Evolutionary conservation across 2,797 vertebrate genomes (phyloP), one percentile per base, ranked within the genome.

Genomic region (Halcyon leucocephala): DNA sequence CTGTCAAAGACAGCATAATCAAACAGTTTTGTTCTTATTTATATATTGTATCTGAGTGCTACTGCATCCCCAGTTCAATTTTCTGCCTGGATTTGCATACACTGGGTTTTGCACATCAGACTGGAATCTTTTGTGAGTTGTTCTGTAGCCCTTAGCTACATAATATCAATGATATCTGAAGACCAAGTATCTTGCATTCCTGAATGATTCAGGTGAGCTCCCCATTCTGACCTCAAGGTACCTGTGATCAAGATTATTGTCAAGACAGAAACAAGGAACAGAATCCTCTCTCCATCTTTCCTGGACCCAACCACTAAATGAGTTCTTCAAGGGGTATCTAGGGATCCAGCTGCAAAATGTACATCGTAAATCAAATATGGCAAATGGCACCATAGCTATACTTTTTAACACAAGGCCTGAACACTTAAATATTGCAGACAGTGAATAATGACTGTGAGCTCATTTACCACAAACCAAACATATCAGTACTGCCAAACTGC

Each of bases 401-500:
- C 20, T 28, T 90, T 90, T 80, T 61, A 96, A 73, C 42, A 77
- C 2, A 42, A 12, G n/a, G 54, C 33, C 25, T 64, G 48, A 83
- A 62, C 17, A 52, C 60, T 86, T 67, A 93, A 78, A 31, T 55
- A 79, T 31, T 54, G 20, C 7, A 82, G 74, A 82, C 46, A 73
- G 33, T 87, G 74, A 94, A 62, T 58, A 85, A 91, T 76, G 77
- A 76, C 77, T 78, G 39, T 81, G 69, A 95, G 82, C 28, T 86
- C 90, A 69, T 90, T 90, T 65, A 65, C 65, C 61, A 90, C 19
- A 80, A 94, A 78, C 12, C 9, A 95, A 93, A 89, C 31, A 77
- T 18, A 92, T 48, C 41, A 91, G 39, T 88, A 71, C 49, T 81
- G 88, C 77, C 80, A 77, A 90, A 94, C 1, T 57, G 26, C 31